A percentile compares a stretch with the other conserved stretches of the same genome.
Evolutionary conservation across 1,140 invertebrate species (phyloP).

Genomic region (Phortica variegata): DNA sequence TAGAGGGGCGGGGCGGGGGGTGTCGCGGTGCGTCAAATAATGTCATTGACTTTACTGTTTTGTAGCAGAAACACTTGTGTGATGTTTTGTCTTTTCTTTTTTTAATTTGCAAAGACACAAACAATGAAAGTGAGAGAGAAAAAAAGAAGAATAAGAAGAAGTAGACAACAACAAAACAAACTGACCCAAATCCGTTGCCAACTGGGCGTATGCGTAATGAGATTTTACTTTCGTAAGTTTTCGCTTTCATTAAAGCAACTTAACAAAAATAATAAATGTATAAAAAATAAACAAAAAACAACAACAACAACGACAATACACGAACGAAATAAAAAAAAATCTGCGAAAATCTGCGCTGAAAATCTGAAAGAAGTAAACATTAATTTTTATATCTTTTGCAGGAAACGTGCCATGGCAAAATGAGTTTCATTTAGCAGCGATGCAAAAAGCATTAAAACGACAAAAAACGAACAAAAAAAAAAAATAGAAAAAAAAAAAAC

Average conservation of each 20-base stretch:
- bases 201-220: conserved; percentile 47
- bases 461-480: conserved; percentile 14
- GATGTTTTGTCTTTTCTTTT: neutral
- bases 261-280: conserved; percentile 18
- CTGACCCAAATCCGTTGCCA: conserved; percentile 37
- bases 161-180: conserved; percentile 26
- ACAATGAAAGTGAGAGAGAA: no score
- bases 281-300: conserved; percentile 13
- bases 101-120: no score
- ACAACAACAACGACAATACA: conserved; percentile 12
- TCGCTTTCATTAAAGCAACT: conserved; percentile 47
- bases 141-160: no score
- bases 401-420: conserved; percentile 49
- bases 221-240: conserved; percentile 52
- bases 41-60: no score
- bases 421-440: conserved; percentile 50
- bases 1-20: no score
- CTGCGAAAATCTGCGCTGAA: conserved; percentile 5
- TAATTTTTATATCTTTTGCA: no score
- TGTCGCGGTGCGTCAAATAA: no score
- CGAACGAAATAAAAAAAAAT: conserved; percentile 2
- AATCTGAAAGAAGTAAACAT: conserved; percentile 2
- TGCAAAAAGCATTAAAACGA: conserved; percentile 53
- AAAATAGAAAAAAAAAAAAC: conserved; percentile 13
- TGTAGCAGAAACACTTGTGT: conserved; percentile 29